Conservation (phyloP, 92 coral and sea anemone genomes). For the Bergia puertoricense region DNA sequence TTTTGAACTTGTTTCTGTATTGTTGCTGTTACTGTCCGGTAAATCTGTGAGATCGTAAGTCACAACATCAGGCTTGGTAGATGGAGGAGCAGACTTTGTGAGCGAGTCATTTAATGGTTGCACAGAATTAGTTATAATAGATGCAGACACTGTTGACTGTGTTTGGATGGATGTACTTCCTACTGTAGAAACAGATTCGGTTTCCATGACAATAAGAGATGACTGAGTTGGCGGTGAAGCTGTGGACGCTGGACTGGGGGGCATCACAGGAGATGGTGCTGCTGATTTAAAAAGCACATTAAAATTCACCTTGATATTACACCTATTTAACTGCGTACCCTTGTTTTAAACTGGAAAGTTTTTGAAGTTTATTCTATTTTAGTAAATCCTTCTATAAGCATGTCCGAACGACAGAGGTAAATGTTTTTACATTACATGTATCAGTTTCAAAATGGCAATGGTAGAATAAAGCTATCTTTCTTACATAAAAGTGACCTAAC, state of each 20-base stretch:
- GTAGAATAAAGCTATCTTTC: not conserved
- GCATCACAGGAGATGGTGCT: conserved; percentile 33
- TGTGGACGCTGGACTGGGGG: conserved; percentile 7
- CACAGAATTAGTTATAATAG: conserved; percentile 20
- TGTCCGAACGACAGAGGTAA: no score
- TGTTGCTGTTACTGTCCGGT: not conserved
- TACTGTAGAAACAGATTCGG: conserved; percentile 23
- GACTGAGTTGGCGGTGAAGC: not conserved
- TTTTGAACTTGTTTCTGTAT: not conserved
- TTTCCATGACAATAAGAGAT: conserved; percentile 9
- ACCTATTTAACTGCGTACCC: no score
- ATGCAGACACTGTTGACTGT: conserved; percentile 16
- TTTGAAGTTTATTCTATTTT: no score
- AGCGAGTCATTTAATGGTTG: not conserved
- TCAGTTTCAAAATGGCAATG: not conserved
- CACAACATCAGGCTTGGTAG: not conserved
- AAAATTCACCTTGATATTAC: no score
- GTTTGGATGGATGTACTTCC: conserved; percentile 25
- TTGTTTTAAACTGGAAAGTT: not conserved
- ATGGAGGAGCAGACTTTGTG: not conserved
- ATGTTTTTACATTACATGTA: not conserved
- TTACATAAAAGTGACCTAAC: not conserved
- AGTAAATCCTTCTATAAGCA: no score
- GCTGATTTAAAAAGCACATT: not conserved
- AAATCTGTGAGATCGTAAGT: not conserved